These are phyloP conservation scores for Cossypha caffra DNA, from an alignment of 2,797 vertebrate genomes.

Conservation along the genomic window DNA sequence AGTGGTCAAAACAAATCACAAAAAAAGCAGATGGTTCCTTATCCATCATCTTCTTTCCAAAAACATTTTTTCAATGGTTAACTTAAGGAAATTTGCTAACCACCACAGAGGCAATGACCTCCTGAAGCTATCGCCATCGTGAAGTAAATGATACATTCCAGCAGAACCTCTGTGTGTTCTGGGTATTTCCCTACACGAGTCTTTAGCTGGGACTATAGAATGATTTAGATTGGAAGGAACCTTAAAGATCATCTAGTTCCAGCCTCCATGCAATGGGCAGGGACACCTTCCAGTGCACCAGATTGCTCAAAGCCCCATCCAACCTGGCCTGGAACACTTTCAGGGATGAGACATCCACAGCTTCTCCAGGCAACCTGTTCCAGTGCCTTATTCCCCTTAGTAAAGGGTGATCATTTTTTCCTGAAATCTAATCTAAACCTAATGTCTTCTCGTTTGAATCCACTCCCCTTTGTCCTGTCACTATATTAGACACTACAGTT, in stretches of 20 bases:
- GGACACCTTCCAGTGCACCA: background rate
- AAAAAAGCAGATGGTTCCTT: background rate
- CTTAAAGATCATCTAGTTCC: background rate
- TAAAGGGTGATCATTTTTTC: background rate
- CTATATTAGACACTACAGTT: background rate
- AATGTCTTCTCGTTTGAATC: background rate
- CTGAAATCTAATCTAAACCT: background rate
- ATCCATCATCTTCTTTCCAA: background rate
- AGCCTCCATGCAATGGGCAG: background rate
- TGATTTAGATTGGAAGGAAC: accelerated
- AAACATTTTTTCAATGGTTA: background rate
- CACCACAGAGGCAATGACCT: background rate
- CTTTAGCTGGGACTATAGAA: background rate
- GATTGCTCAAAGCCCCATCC: background rate
- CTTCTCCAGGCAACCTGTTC: background rate
- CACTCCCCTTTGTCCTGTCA: background rate
- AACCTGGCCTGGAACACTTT: background rate
- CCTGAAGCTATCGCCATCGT: background rate
- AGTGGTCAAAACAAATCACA: background rate
- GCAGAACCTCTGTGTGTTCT: background rate
- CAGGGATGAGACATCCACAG: background rate
- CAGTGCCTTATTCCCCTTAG: background rate
- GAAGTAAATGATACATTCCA: background rate
- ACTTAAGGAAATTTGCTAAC: background rate
- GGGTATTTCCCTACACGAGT: background rate